These are phyloP conservation scores for Rapana venosa DNA, from an alignment of 2,888 invertebrate genomes.

Conservation along the genomic window DNA sequence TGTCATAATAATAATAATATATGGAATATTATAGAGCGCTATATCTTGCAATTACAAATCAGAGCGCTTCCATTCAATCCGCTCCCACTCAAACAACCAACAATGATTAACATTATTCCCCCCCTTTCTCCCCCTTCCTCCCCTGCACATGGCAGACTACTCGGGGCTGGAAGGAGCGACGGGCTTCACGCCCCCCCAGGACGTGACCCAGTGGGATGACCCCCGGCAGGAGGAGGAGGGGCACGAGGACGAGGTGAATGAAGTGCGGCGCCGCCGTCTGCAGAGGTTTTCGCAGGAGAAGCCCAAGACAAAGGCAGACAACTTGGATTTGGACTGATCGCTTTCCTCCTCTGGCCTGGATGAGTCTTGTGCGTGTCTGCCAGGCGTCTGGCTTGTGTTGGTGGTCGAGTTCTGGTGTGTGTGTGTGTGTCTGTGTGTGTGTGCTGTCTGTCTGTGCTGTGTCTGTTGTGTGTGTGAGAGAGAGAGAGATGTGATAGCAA, in stretches of 20 bases:
- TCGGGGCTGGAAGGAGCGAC: conserved; percentile 45
- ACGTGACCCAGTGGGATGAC: conserved; percentile 65
- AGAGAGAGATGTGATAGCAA: not conserved
- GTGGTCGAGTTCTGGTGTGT: not conserved
- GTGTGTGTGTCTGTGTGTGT: not conserved
- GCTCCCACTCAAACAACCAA: too few species aligned
- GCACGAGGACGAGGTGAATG: conserved; percentile 64
- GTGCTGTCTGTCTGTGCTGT: not conserved
- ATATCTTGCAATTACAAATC: too few species aligned
- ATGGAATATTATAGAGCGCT: too few species aligned
- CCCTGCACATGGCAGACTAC: not conserved
- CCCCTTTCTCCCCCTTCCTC: not conserved
- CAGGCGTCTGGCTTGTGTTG: not conserved
- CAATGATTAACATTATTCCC: not conserved
- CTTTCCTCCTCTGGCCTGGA: not conserved
- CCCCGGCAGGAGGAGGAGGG: conserved; percentile 65
- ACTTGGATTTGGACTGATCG: conserved; percentile 40
- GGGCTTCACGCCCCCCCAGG: conserved; percentile 49
- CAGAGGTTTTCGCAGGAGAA: conserved; percentile 53
- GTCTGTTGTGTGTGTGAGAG: not conserved
- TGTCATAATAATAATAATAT: too few species aligned
- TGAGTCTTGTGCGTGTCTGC: not conserved
- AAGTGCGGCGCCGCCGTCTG: conserved; percentile 69
- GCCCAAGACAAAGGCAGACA: not conserved
- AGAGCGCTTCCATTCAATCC: too few species aligned